A percentile compares a stretch with the other conserved stretches of the same genome.
phyloP scores from a whole-genome alignment of 2,888 invertebrate species.

The Thymelicus lineola region DNA sequence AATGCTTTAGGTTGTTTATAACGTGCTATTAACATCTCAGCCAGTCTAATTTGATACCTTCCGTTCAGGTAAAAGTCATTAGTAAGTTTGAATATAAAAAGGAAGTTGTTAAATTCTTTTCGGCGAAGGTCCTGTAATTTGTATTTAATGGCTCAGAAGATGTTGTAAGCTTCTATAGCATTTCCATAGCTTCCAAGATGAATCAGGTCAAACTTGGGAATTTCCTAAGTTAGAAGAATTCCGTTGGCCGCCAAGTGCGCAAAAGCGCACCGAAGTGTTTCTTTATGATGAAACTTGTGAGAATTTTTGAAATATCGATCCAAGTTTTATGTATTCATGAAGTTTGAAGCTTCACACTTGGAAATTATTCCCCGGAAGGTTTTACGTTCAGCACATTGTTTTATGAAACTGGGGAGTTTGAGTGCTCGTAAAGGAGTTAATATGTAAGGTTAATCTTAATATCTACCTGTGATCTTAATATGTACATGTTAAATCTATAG shows the following conservation, averaged over 20 bases:
- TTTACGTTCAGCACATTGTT: constrained; percentile 31
- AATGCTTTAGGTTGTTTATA: constrained; percentile 1
- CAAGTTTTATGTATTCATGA: constrained; percentile 57
- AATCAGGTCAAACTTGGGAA: constrained; percentile 70
- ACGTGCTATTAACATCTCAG: background rate
- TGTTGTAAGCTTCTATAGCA: constrained; percentile 62
- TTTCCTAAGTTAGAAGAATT: constrained; percentile 69
- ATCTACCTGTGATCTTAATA: background rate
- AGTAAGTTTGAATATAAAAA: constrained; percentile 27
- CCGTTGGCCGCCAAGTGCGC: constrained; percentile 62
- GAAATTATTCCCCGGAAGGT: constrained; percentile 48
- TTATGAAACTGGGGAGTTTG: constrained; percentile 21
- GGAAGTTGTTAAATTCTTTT: constrained; percentile 46
- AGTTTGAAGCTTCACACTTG: constrained; percentile 52
- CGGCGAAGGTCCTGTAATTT: constrained; percentile 62
- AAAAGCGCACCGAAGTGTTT: constrained; percentile 74
- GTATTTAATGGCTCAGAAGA: constrained; percentile 70
- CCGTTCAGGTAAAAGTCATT: constrained; percentile 28
- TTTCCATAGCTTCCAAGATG: constrained; percentile 62
- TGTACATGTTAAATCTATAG: background rate
- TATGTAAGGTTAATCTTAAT: constrained; percentile 5
- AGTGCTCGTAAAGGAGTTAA: constrained; percentile 5
- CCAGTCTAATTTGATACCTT: constrained; percentile 2
- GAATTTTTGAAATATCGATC: constrained; percentile 74
- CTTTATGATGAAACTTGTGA: constrained; percentile 71